Base-by-base conservation (phyloP, 2,888 invertebrate species). In the Ormyrus nitidulus region DNA sequence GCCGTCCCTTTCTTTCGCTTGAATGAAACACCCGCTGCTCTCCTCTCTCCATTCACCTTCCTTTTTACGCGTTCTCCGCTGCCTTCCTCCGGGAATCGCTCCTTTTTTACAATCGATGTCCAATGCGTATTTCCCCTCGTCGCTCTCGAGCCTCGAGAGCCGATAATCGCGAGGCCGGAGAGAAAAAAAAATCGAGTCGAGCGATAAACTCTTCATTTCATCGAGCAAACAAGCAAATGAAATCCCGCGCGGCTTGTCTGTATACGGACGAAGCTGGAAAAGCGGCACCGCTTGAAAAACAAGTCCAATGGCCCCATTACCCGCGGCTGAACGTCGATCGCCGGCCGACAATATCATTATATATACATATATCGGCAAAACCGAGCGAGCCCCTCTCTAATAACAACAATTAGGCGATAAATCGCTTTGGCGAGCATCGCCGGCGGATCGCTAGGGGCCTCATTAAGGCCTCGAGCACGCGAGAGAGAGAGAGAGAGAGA, bases 361-460 rank as follows among this genome's bases (percentile, higher is more conserved):
- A 54, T 46, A 54, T 6, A 49, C 7, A 62, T 34, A 34, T 34
- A 34, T 34, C 34, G 34, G 34, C 44, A 59, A 46, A 13, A n/a
- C 49, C 72, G 48, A 51, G 56, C 10, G 10, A 6, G 44, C 11
- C 46, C 58, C 49, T 56, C 61, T 61, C 53, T 74, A 74, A 74
- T 74, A 75, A 75, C 66, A 59, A 66, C 75, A 68, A 75, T 77
- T 69, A 69, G 54, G 69, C 69, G 69, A 77, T 70, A 70, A 77
- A 77, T 77, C 75, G 75, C 53, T 13, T 51, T 65, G 49, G 74
- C 74, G 51, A 58, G 58, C 62, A 10, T 72, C 72, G 71, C n/a
- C 10, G 59, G 44, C 53, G 5, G 44, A 62, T 62, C 62, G 51
- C 61, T 72, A 61, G 59, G 10, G 58, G 61, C 51, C 46, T 61